phyloP scores from a whole-genome alignment of 2,888 invertebrate genomes.

The Periphyllus acericola region DNA sequence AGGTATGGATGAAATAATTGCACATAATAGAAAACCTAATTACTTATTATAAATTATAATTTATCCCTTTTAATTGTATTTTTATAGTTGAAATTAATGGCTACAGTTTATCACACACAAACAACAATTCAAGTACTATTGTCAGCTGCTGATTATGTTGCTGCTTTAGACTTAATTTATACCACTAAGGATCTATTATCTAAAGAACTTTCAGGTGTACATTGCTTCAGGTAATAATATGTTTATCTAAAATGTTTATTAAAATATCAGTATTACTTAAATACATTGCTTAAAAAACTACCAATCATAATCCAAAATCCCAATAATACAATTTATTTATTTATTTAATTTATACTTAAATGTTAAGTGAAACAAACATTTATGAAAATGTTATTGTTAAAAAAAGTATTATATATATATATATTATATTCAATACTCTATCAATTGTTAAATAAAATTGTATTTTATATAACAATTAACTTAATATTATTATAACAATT shows the following conservation, averaged over 20 bases:
- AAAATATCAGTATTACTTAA: no score
- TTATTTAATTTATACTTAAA: no score
- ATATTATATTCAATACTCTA: no score
- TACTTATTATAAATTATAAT: neutral
- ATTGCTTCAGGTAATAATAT: constrained; percentile 78
- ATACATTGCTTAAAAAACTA: no score
- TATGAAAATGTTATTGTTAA: no score
- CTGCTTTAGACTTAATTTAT: constrained; percentile 94
- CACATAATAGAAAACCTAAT: neutral
- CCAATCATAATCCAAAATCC: no score
- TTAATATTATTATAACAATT: no score
- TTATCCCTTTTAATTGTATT: neutral
- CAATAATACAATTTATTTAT: neutral
- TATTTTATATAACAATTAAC: no score
- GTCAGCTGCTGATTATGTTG: constrained; percentile 96
- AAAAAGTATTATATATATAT: no score
- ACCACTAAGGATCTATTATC: constrained; percentile 94
- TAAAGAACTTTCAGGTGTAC: constrained; percentile 89
- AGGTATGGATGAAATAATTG: constrained; percentile 37
- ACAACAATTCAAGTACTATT: constrained; percentile 94
- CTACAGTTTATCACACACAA: constrained; percentile 96
- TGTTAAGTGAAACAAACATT: no score
- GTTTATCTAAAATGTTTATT: neutral
- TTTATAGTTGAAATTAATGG: constrained; percentile 82
- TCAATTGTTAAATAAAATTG: no score